A percentile compares a stretch with the other conserved stretches of the same genome.
These are phyloP conservation scores for Crocidura indochinensis DNA, from an alignment of 2,797 vertebrate species.

Conservation along the genomic window DNA sequence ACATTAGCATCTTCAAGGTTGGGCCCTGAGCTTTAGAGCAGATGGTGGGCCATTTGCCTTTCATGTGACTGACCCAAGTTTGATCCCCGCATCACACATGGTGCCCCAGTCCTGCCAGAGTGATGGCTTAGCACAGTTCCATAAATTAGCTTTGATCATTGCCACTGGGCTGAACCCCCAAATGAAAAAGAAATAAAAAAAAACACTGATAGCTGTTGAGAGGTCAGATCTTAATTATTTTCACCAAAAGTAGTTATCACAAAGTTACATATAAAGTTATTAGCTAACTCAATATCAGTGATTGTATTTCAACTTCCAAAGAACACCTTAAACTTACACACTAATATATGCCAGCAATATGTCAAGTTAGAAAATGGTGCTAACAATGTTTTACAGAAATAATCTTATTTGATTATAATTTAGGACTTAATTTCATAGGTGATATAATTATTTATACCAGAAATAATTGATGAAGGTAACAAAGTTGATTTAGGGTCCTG, in stretches of 20 bases:
- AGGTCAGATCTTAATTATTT: slow-evolving; percentile 11
- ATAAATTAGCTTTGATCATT: too few species aligned
- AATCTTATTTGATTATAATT: neutral
- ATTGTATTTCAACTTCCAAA: neutral
- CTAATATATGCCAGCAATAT: neutral
- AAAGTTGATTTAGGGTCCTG: neutral
- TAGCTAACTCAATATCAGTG: neutral
- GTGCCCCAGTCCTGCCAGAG: too few species aligned
- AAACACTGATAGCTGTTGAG: neutral
- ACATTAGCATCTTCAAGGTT: neutral
- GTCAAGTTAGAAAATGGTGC: neutral
- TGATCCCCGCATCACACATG: too few species aligned
- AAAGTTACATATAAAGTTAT: neutral
- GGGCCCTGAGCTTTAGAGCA: too few species aligned
- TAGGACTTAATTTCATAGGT: neutral
- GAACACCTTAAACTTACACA: neutral
- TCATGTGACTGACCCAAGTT: too few species aligned
- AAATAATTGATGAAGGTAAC: neutral
- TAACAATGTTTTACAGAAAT: neutral
- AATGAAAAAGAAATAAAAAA: too few species aligned
- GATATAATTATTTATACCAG: neutral
- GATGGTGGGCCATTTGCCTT: too few species aligned
- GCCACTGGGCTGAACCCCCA: too few species aligned
- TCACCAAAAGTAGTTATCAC: neutral
- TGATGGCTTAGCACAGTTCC: too few species aligned